A percentile compares a stretch with the other conserved stretches of the same genome.
Evolutionary conservation across 2,113 vertebrate genomes (phyloP).

Genomic region (Herpetotheres cachinnans): DNA sequence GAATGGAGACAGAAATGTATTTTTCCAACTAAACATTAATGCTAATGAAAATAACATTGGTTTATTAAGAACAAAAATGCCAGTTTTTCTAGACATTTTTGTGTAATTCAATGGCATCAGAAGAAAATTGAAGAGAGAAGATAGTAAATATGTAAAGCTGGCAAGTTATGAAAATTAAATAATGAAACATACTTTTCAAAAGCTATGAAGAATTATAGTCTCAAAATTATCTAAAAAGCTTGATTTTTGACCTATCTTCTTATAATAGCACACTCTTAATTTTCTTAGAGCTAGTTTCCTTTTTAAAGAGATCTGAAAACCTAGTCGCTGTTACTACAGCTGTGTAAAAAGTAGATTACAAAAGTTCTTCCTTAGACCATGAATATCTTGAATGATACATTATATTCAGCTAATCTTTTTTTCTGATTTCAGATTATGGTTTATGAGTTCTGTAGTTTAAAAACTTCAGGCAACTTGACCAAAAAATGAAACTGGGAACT

Average conservation of each 20-base stretch:
- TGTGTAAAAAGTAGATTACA: background rate
- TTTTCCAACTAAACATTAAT: background rate
- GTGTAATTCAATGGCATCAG: background rate
- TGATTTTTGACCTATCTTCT: background rate
- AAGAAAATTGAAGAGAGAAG: background rate
- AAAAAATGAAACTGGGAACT: background rate
- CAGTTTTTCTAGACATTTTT: background rate
- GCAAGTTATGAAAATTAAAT: background rate
- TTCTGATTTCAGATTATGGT: background rate
- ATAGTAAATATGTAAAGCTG: background rate
- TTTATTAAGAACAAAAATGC: background rate
- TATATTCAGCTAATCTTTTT: background rate
- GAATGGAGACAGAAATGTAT: background rate
- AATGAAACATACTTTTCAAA: background rate
- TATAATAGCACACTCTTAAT: accelerated
- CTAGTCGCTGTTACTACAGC: background rate
- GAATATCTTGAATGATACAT: background rate
- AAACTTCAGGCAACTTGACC: background rate
- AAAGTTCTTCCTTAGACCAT: background rate
- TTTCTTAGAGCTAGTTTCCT: background rate
- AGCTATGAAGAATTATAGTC: background rate
- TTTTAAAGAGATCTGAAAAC: background rate
- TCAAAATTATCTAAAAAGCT: background rate
- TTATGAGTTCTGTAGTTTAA: background rate
- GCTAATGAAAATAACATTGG: background rate